Evolutionary conservation across 1,140 invertebrate species (phyloP), one percentile per base, ranked within the genome.

Genomic region (Callitettix versicolor): DNA sequence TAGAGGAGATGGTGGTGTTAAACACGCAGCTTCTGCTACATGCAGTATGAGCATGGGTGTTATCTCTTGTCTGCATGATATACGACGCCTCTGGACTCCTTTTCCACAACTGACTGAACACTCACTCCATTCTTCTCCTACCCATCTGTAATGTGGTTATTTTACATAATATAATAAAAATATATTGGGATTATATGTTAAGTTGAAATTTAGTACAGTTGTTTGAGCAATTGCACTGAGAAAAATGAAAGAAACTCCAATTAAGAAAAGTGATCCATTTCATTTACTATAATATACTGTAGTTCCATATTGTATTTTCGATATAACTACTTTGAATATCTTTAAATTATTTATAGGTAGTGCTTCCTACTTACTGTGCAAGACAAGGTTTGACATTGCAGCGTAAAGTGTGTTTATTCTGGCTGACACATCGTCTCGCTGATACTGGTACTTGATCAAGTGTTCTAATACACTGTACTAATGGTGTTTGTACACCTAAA

Each of bases 381-480:
- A 80, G 76, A 64, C 86, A 90, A 1, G 84, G 82, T 58, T 78
- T 78, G 0, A 73, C 75, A 64, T 87, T 88, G 64, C 86, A 90
- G 44, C 74, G 69, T 14, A 84, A 67, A 3, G 77, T 72, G 57
- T 79, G 75, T 58, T 79, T 80, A 9, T 79, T 75, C 1, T 76
- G 64, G 55, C 73, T 70, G 40, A 76, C 69, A 68, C 86, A 90
- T 61, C 82, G 75, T 41, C 79, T 79, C 44, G 84, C 79, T 1
- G 77, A 75, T 9, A 62, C 60, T 17, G 53, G 41, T 26, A 71
- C 71, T 61, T 81, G 76, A 1, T 75, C 75, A 43, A 76, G 74
- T 50, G 77, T 78, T 17, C 79, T 72, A 18, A 85, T 74, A 64
- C 86, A 90, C 5, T 77, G 73, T 11, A 84, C 70, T 7, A 77